Evolutionary conservation across 1,140 invertebrate species (phyloP).

Genomic region (Venustaconcha ellipsiformis): DNA sequence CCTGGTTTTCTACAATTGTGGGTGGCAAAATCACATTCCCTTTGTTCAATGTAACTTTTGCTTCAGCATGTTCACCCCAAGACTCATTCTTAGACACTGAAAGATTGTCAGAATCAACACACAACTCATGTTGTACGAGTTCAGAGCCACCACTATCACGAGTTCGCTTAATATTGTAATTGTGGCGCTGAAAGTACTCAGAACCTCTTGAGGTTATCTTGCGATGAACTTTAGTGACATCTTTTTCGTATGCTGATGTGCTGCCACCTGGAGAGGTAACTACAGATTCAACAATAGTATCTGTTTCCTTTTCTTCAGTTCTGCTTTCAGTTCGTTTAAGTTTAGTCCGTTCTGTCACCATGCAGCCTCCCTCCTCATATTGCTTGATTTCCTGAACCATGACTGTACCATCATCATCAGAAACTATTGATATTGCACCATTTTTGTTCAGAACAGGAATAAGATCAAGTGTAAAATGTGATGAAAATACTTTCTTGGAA

Average conservation of each 20-base stretch:
- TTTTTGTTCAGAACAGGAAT: constrained; percentile 9
- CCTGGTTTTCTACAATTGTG: constrained; percentile 2
- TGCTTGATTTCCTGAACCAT: constrained; percentile 45
- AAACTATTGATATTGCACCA: constrained; percentile 42
- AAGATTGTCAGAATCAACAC: constrained; percentile 48
- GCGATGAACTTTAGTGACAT: constrained; percentile 50
- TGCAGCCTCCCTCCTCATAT: constrained; percentile 42
- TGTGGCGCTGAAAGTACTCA: constrained; percentile 50
- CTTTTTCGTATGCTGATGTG: constrained; percentile 46
- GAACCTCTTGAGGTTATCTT: constrained; percentile 58
- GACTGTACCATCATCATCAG: constrained; percentile 47
- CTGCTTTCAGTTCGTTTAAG: constrained; percentile 72
- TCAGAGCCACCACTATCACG: constrained; percentile 46
- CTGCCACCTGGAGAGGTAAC: constrained; percentile 48
- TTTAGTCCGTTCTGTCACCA: constrained; percentile 67
- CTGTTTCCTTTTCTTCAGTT: constrained; percentile 84
- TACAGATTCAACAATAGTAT: constrained; percentile 70
- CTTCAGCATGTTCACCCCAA: constrained; percentile 52
- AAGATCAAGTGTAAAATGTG: constrained; percentile 4
- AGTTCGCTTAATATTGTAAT: constrained; percentile 37
- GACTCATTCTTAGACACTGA: constrained; percentile 52
- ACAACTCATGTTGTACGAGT: constrained; percentile 52
- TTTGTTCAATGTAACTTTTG: constrained; percentile 36
- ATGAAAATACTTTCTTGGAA: no score
- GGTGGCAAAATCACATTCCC: constrained; percentile 4